Evolutionary conservation across 1,140 invertebrate species (phyloP), one percentile per base, ranked within the genome.

Genomic region (Drosophila nannoptera): DNA sequence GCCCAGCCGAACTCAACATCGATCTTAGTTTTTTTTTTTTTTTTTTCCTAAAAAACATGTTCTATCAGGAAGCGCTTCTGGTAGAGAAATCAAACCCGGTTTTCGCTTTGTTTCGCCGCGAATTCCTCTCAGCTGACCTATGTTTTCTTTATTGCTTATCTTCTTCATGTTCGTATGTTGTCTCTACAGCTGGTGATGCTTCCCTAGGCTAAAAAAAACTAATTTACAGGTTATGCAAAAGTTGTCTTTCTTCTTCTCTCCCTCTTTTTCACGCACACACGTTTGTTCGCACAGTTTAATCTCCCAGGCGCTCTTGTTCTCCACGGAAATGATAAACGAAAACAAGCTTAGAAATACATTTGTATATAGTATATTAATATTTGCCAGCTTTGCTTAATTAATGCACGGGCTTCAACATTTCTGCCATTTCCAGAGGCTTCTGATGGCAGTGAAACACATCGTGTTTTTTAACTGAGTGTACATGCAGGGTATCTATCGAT

Each of bases 41-140:
- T 22, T 22, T 22, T 22, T 22, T 22, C n/a, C 40, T 12, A n/a
- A 14, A 59, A 66, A 83, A 83, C 80, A 83, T 76, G 78, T 83
- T 83, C 80, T 80, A 80, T 33, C 80, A 83, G 80, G 80, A 83
- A 83, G 76, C 75, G 29, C 12, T 50, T 64, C 36, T 61, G 61
- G 49, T 56, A 75, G n/a, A 70, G 43, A 61, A 55, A 66, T 73
- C 61, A 81, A 75, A 83, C 61, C 54, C 32, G 68, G 54, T 70
- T 66, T 65, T 38, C 11, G 46, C 65, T 58, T 29, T 6, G 36
- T 62, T 62, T 62, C 9, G 16, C 5, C 36, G n/a, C 11, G 16
- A 14, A 35, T 32, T 48, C 46, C 46, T 29, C 58, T 49, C 54
- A 56, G 54, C 54, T 56, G 54, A 56, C 43, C 54, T 45, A 4